Base-by-base conservation (phyloP, 2,797 vertebrate species). In the Enteromius thamalakanensis region DNA sequence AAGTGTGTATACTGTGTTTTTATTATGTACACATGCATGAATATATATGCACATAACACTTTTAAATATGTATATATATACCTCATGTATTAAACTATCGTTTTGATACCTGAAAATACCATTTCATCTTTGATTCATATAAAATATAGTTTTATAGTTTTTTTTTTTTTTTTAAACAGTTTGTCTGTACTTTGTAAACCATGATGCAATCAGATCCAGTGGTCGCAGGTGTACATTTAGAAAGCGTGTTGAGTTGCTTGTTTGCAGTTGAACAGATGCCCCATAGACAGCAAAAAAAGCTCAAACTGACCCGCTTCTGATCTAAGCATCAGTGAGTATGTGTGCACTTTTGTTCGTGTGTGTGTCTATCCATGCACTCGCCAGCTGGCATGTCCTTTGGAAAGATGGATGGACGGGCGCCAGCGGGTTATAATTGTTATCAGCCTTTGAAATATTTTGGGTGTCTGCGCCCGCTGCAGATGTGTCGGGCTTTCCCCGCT, bases 311-410 rank as follows among this genome's bases (percentile, higher is more conserved):
- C 55, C 65, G 83, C 75, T 34, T 60, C 60, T 79, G 55, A 70
- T 81, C 49, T 53, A n/a, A 67, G 69, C 79, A 80, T 64, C 77
- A 65, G 45, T 81, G 51, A 85, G 32, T 76, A 71, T 60, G 67
- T 70, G 78, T 55, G 21, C 14, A 47, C 47, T 55, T 60, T 58
- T 65, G 67, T 58, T 70, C 26, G 58, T 32, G 42, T 76, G 62
- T 81, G 51, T 70, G 51, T 70, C 34, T 70, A 45, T 70, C 34
- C 15, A 32, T 11, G 8, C 26, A 37, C n/a, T 29, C 10, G 51
- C 74, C 87, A 87, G 70, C 80, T 86, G 87, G 76, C 77, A 37
- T 75, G 40, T 58, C 58, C 34, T 72, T 84, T 80, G 51, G 37
- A 76, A 42, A 78, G 34, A 83, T 85, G 47, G 85, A 86, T 83